These are phyloP conservation scores for Pungitius pungitius DNA, from an alignment of 2,113 vertebrate species.

Conservation along the genomic window DNA sequence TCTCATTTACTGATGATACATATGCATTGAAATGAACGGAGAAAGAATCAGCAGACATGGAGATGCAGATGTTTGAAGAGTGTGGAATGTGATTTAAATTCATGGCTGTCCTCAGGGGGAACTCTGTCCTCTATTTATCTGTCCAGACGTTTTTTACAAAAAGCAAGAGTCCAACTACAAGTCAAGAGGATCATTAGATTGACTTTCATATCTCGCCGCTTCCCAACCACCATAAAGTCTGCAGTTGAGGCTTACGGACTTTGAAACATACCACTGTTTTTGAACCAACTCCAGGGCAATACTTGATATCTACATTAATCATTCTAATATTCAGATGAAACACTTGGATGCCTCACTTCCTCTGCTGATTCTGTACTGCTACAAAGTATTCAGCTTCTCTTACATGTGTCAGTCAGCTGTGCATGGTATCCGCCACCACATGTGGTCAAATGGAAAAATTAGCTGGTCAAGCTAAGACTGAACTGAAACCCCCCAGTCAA, in stretches of 20 bases:
- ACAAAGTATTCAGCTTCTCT: not conserved
- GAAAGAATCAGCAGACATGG: not conserved
- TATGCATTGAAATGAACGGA: not conserved
- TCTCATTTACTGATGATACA: not conserved
- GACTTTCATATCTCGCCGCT: not conserved
- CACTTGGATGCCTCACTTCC: not conserved
- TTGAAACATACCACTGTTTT: not conserved
- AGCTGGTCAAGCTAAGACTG: not conserved
- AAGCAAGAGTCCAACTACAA: not conserved
- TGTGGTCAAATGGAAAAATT: not conserved
- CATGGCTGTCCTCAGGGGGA: not conserved
- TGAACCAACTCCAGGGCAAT: not conserved
- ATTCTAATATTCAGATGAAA: not conserved
- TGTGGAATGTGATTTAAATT: not conserved
- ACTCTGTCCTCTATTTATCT: not conserved
- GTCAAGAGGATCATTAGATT: not conserved
- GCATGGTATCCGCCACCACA: not conserved
- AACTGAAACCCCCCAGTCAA: too few relatives aligned
- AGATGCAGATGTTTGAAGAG: not conserved
- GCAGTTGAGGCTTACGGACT: not conserved
- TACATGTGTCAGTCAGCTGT: not conserved
- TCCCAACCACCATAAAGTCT: not conserved
- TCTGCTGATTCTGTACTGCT: not conserved
- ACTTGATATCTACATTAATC: not conserved
- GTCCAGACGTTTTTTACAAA: not conserved